Percentiles rank a stretch among this genome's conserved stretches.
These are phyloP conservation scores for Percopsis transmontana DNA, from an alignment of 2,113 vertebrate genomes.

Conservation along the genomic window DNA sequence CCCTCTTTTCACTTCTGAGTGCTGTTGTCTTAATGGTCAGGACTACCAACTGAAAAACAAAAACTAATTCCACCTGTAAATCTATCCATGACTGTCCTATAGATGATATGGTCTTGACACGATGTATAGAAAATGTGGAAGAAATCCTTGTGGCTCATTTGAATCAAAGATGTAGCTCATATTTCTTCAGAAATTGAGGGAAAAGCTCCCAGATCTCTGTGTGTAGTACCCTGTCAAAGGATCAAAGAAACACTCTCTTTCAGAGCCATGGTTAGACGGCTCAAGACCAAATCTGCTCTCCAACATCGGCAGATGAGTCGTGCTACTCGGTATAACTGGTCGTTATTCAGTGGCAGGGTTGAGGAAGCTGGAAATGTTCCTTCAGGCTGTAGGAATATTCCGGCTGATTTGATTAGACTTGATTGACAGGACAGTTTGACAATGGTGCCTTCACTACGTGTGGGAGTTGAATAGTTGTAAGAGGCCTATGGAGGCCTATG, in stretches of 20 bases:
- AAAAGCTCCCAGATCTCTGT: slow-evolving; percentile 32
- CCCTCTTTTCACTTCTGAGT: slow-evolving; percentile 23
- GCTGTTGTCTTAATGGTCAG: slow-evolving; percentile 25
- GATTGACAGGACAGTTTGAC: neutral
- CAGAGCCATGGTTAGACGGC: slow-evolving; percentile 22
- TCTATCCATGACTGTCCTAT: neutral
- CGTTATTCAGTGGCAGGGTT: slow-evolving; percentile 5
- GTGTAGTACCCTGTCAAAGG: slow-evolving; percentile 24
- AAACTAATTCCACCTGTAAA: neutral
- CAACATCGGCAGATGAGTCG: neutral
- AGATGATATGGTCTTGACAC: slow-evolving; percentile 6
- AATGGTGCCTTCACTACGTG: neutral
- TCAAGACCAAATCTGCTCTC: slow-evolving; percentile 13
- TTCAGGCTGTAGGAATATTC: too few relatives aligned
- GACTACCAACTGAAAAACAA: slow-evolving; percentile 27
- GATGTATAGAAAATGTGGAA: slow-evolving; percentile 13
- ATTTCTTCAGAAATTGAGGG: slow-evolving; percentile 27
- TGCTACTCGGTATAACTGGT: slow-evolving; percentile 2
- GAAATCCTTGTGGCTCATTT: slow-evolving; percentile 21
- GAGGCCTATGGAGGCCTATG: too few relatives aligned
- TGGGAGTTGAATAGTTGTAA: too few relatives aligned
- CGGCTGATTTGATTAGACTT: neutral
- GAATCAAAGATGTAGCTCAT: slow-evolving; percentile 36
- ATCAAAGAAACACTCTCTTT: slow-evolving; percentile 36
- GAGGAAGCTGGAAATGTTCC: neutral